Evolutionary conservation across 2,797 vertebrate genomes (phyloP).

Genomic region (Taenioides sp.): DNA sequence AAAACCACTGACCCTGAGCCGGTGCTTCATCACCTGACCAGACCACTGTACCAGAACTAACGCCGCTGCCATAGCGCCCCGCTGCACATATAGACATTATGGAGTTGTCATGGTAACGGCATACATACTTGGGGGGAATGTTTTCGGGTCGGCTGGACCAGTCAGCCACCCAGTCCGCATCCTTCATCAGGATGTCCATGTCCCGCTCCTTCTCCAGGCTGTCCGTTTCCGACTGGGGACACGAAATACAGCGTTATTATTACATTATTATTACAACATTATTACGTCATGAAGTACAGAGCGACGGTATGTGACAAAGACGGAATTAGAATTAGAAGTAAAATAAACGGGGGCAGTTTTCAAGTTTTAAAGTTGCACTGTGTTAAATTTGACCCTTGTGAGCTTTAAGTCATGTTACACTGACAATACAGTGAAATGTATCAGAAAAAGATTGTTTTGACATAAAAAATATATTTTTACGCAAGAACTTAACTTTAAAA

Average conservation of each 20-base stretch:
- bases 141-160: constrained; percentile 99
- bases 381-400: no score
- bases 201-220: constrained; percentile 88
- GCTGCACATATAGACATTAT: not conserved
- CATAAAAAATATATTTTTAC: no score
- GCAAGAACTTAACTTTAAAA: no score
- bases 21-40: not conserved
- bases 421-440: no score
- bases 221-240: constrained; percentile 88
- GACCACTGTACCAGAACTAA: not conserved
- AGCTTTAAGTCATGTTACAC: no score
- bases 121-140: constrained; percentile 90
- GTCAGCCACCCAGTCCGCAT: constrained; percentile 93
- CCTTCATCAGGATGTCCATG: constrained; percentile 90
- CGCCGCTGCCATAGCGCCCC: not conserved
- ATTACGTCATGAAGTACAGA: no score
- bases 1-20: not conserved
- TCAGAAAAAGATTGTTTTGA: no score
- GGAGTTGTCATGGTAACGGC: constrained; percentile 23
- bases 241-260: not conserved
- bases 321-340: no score
- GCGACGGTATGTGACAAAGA: no score
- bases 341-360: no score
- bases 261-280: no score
- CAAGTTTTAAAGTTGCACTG: no score